A percentile compares a stretch with the other conserved stretches of the same genome.
phyloP scores from a whole-genome alignment of 1,140 invertebrate genomes.

The Magallana angulata region DNA sequence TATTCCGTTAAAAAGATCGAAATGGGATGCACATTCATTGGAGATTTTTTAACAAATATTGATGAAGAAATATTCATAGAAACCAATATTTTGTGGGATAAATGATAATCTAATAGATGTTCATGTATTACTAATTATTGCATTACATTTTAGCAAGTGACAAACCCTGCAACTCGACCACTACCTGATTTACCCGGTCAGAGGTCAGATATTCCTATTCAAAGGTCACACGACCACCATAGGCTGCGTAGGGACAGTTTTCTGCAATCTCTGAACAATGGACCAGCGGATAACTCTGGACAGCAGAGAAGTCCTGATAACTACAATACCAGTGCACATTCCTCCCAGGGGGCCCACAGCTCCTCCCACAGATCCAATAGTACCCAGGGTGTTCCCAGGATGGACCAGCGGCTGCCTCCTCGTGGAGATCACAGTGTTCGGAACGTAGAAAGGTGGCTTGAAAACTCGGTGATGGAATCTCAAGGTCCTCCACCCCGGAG shows the following conservation, averaged over 20 bases:
- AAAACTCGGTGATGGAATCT: slow-evolving; percentile 50
- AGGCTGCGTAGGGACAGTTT: slow-evolving; percentile 72
- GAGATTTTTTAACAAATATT: background rate
- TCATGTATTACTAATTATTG: background rate
- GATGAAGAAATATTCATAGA: too few relatives aligned
- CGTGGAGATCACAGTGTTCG: slow-evolving; percentile 39
- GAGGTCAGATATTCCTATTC: slow-evolving; percentile 53
- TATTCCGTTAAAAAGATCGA: background rate
- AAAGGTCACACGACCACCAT: slow-evolving; percentile 59
- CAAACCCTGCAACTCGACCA: slow-evolving; percentile 54
- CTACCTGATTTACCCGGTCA: slow-evolving; percentile 60
- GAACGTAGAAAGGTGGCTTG: slow-evolving; percentile 61
- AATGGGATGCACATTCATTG: background rate
- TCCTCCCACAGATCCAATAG: slow-evolving; percentile 30
- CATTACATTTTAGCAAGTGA: slow-evolving; percentile 32
- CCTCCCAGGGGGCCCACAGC: slow-evolving; percentile 6
- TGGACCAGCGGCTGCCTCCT: slow-evolving; percentile 3
- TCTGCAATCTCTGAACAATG: slow-evolving; percentile 69
- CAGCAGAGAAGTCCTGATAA: slow-evolving; percentile 40
- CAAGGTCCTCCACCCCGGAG: slow-evolving; percentile 45
- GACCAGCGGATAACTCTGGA: slow-evolving; percentile 38
- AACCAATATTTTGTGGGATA: too few relatives aligned
- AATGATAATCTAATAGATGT: background rate
- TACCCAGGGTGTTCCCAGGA: slow-evolving; percentile 18
- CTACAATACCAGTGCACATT: slow-evolving; percentile 38